Evolutionary conservation across 30 jellyfish, hydroid and myxozoan genomes (phyloP), one percentile per base, ranked within the genome.

Genomic region (Turritopsis rubra): DNA sequence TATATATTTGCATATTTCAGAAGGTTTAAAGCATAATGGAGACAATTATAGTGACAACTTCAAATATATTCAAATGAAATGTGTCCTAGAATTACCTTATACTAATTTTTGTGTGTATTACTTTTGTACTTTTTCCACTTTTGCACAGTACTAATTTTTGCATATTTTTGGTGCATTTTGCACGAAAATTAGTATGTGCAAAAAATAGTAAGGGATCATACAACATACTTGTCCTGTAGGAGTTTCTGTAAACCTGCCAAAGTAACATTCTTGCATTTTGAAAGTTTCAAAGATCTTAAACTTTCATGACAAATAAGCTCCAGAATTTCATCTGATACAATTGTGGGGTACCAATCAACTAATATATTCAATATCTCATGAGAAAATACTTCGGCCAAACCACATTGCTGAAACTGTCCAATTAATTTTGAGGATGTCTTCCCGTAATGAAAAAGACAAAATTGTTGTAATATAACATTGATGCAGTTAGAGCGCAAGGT

Each of bases 241-340:
- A 41, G 60, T 41, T 41, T 41, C 60, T 41, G 60, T 41, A 41
- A 41, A 24, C 95, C 95, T 22, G 23, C 82, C 17, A 82, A 21
- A 73, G 95, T 52, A 26, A 87, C 68, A 75, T 75, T 81, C 52
- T 3, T 73, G 72, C 95, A 87, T 54, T 79, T 75, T 81, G 71
- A 65, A 41, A 87, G 84, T 53, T 1, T 20, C 71, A 87, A 72
- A 66, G 54, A 29, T 52, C 81, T 87, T 81, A 87, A 8, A 22
- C 30, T 68, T 68, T 23, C 0, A 41, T 81, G 89, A 41, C 65
- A 70, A 53, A 87, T 53, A 75, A 85, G 70, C 29, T n/a, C 65
- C 19, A 85, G 82, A 19, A 75, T 23, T 26, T 75, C 86, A 54
- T 85, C 91, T 7, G 75, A 54, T 21, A 85, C 82, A 29, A 29